Evolutionary conservation across 2,113 vertebrate genomes (phyloP).

Genomic region (Donacobius atricapilla): DNA sequence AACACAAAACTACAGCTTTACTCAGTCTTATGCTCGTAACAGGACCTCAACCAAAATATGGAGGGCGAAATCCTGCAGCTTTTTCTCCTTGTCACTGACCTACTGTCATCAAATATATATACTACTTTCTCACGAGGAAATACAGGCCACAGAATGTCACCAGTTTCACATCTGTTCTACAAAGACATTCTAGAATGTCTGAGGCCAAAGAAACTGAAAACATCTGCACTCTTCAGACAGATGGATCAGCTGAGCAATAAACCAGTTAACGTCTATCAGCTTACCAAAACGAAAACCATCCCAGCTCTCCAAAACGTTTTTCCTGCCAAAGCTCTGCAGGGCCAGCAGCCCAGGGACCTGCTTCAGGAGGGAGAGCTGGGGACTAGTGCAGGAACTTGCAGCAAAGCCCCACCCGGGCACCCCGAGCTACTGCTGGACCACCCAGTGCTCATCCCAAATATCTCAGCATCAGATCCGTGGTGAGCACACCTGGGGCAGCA

Average conservation of each 20-base stretch:
- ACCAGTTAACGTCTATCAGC: not conserved
- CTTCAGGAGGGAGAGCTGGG: not conserved
- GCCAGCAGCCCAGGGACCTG: not conserved
- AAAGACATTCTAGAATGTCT: not conserved
- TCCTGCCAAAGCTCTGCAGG: not conserved
- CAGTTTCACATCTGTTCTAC: not conserved
- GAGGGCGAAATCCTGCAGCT: not conserved
- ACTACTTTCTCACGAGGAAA: not conserved
- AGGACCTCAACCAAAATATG: not conserved
- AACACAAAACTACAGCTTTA: not conserved
- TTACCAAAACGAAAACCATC: not conserved
- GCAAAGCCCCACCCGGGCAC: not conserved
- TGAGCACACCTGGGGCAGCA: not conserved
- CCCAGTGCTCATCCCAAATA: not conserved
- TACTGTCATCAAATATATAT: not conserved
- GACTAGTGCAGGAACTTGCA: rapidly evolving
- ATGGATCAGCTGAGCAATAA: not conserved
- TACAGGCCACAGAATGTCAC: not conserved
- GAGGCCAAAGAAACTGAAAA: not conserved
- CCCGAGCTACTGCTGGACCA: not conserved
- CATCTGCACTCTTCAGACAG: not conserved
- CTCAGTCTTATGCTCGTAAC: not conserved
- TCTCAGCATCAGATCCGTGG: too few species aligned
- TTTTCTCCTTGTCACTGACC: not conserved
- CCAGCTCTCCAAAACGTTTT: not conserved